These are phyloP conservation scores for Lepidocolaptes lacrymiger DNA, from an alignment of 2,797 vertebrate species.

Conservation along the genomic window DNA sequence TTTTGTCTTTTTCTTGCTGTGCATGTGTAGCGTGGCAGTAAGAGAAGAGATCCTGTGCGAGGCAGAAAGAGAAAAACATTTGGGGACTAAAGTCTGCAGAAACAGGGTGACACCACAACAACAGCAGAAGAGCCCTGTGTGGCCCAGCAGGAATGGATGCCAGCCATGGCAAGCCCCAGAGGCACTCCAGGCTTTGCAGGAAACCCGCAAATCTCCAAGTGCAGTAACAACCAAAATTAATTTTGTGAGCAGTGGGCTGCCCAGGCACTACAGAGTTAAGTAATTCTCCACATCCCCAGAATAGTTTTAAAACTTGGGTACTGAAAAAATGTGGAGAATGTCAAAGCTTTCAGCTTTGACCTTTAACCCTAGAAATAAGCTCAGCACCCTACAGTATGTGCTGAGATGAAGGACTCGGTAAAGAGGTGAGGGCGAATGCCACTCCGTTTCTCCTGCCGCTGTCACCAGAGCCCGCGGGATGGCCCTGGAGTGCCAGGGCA, in stretches of 20 bases:
- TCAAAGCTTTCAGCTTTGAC: neutral
- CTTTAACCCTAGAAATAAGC: neutral
- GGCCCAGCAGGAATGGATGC: neutral
- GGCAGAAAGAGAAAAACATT: neutral
- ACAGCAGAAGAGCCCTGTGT: neutral
- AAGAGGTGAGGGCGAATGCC: neutral
- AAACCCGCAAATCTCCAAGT: neutral
- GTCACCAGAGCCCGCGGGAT: neutral
- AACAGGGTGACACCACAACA: neutral
- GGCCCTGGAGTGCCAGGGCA: fast-evolving
- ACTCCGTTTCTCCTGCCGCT: neutral
- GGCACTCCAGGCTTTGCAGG: neutral
- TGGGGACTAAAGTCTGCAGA: neutral
- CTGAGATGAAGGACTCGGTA: fast-evolving
- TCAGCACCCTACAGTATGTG: neutral
- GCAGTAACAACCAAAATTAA: neutral
- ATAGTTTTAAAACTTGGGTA: neutral
- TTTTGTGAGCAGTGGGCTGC: neutral
- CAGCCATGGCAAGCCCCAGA: neutral
- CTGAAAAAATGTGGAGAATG: neutral
- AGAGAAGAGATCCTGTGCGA: constrained; percentile 78
- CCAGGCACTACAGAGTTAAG: neutral
- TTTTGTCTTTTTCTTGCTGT: constrained; percentile 78
- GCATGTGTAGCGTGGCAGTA: constrained; percentile 82
- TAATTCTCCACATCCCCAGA: neutral